Percentiles rank a stretch among this genome's conserved stretches.
phyloP scores from a whole-genome alignment of 2,113 vertebrate genomes.

The Tragelaphus imberbis region DNA sequence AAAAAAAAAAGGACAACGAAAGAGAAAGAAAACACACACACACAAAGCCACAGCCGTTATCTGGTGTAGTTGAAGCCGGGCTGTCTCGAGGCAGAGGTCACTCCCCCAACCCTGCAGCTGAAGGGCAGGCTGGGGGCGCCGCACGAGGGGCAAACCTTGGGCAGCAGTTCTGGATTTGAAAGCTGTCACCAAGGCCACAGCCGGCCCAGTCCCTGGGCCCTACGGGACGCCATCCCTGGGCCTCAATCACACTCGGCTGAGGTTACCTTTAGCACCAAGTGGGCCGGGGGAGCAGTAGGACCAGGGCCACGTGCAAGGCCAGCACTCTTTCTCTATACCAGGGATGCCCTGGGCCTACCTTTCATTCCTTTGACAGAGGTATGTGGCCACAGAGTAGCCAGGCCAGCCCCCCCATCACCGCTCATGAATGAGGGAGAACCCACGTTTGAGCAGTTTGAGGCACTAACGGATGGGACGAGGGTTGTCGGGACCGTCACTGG shows the following conservation, averaged over 20 bases:
- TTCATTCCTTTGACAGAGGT: not conserved
- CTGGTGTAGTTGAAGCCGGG: constrained; percentile 56
- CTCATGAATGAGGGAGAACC: not conserved
- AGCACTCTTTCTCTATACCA: not conserved
- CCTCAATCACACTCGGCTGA: not conserved
- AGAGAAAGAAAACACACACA: constrained; percentile 72
- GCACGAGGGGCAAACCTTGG: not conserved
- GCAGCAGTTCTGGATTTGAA: not conserved
- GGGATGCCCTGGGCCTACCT: not conserved
- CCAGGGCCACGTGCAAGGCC: not conserved
- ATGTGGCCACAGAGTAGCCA: not conserved
- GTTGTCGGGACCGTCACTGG: not conserved
- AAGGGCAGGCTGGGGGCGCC: not conserved
- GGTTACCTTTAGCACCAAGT: not conserved
- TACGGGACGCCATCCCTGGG: not conserved
- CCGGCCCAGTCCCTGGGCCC: not conserved
- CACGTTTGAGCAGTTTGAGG: not conserved
- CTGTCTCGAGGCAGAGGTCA: constrained; percentile 53
- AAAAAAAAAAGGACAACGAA: constrained; percentile 68
- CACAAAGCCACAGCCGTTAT: constrained; percentile 77
- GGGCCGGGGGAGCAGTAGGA: not conserved
- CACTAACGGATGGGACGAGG: not conserved
- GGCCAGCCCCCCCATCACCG: not conserved
- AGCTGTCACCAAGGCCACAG: not conserved
- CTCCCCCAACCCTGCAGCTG: constrained; percentile 43